phyloP scores from a whole-genome alignment of 2,113 vertebrate species.

The Tylochromis polylepis region DNA sequence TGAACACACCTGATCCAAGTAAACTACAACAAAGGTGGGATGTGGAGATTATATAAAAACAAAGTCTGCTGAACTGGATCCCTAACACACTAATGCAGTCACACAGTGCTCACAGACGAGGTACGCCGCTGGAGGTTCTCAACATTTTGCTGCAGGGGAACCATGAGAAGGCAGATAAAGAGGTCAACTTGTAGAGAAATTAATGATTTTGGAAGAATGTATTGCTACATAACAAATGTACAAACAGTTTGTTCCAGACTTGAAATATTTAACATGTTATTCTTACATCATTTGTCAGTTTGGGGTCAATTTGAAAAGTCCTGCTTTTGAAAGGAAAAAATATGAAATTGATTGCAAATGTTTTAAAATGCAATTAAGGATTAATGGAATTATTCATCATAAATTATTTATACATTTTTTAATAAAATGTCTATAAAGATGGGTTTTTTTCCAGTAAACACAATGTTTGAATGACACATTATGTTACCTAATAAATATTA shows the following conservation, averaged over 20 bases:
- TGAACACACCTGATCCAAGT: conserved; percentile 75
- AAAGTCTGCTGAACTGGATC: background rate
- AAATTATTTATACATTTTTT: too few species aligned
- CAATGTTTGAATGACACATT: too few species aligned
- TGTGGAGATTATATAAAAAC: conserved; percentile 77
- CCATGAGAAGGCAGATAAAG: background rate
- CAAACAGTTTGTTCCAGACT: background rate
- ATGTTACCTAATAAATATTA: too few species aligned
- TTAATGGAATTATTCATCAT: background rate
- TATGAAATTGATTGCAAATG: background rate
- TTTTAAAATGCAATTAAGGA: background rate
- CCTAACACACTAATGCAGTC: background rate
- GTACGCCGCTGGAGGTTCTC: background rate
- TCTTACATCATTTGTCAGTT: background rate
- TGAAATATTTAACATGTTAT: background rate
- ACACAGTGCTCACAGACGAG: background rate
- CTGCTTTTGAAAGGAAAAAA: background rate
- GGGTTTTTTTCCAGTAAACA: too few species aligned
- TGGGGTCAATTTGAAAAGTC: background rate
- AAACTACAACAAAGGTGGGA: conserved; percentile 83
- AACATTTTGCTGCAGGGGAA: background rate
- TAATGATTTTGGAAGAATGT: background rate
- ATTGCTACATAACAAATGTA: background rate
- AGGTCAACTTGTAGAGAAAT: background rate
- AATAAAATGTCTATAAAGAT: too few species aligned